Conservation (phyloP, 64 coral and sea anemone species). For the Orbicella faveolata region DNA sequence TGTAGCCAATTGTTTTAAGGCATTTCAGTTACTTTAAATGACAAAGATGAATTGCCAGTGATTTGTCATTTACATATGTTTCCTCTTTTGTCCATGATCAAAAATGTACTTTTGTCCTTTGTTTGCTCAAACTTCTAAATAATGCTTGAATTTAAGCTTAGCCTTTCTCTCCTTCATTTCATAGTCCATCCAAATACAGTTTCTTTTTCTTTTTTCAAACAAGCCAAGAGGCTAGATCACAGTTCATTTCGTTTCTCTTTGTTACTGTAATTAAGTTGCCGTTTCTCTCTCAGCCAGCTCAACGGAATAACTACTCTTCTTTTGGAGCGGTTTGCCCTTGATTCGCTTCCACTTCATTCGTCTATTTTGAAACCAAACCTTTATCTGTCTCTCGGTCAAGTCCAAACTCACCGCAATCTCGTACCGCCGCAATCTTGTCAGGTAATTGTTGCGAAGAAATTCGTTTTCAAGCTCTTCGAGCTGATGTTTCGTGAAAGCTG, state of each 20-base stretch:
- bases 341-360: conserved; percentile 77
- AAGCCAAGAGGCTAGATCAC: neutral
- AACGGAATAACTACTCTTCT: neutral
- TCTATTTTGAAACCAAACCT: conserved; percentile 75
- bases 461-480: conserved; percentile 73
- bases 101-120: neutral
- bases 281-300: neutral
- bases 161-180: neutral
- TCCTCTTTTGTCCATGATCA: neutral
- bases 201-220: neutral
- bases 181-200: neutral
- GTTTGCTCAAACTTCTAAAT: neutral
- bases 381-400: conserved; percentile 68
- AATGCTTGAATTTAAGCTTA: neutral
- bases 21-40: neutral
- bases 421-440: conserved; percentile 57
- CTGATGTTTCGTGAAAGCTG: conserved; percentile 66
- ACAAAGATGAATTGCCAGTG: neutral
- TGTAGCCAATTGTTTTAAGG: too few species aligned
- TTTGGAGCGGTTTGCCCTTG: conserved; percentile 29
- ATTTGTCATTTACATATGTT: neutral
- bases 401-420: conserved; percentile 70
- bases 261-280: neutral
- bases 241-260: neutral
- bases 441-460: conserved; percentile 66